These are phyloP conservation scores for Melanerpes formicivorus DNA, from an alignment of 2,113 vertebrate genomes.

Conservation along the genomic window DNA sequence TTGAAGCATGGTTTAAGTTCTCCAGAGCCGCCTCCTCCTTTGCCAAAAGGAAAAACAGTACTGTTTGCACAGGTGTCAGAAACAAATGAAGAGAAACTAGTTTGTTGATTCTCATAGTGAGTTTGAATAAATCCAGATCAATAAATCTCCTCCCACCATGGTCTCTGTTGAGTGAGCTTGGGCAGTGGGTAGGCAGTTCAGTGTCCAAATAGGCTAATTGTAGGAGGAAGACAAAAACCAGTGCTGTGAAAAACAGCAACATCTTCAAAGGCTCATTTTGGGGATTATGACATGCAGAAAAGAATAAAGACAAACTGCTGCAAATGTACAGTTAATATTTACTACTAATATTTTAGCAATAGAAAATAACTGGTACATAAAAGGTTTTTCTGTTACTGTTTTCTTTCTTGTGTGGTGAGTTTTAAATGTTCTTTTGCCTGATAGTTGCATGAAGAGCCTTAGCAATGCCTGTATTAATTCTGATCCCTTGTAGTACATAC, in stretches of 20 bases:
- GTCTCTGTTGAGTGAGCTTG: neutral
- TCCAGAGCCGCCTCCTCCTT: neutral
- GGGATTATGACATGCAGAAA: neutral
- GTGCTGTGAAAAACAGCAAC: neutral
- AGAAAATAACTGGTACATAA: neutral
- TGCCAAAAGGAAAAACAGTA: neutral
- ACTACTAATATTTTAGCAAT: neutral
- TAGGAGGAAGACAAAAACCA: neutral
- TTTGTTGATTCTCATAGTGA: conserved; percentile 53
- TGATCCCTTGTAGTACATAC: neutral
- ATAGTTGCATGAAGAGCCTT: neutral
- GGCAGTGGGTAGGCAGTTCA: neutral
- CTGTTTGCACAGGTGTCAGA: conserved; percentile 32
- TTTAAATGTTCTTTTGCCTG: neutral
- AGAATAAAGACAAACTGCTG: neutral
- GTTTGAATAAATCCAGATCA: conserved; percentile 2
- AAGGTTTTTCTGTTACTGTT: too few relatives aligned
- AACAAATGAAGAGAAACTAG: conserved; percentile 59
- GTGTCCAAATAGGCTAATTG: neutral
- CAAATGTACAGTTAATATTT: neutral
- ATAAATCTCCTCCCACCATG: neutral
- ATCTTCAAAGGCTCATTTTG: neutral
- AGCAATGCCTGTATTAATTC: neutral
- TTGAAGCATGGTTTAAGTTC: neutral
- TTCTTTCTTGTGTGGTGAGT: neutral